Evolutionary conservation across 1,140 invertebrate species (phyloP).

Genomic region (Zaprionus capensis): DNA sequence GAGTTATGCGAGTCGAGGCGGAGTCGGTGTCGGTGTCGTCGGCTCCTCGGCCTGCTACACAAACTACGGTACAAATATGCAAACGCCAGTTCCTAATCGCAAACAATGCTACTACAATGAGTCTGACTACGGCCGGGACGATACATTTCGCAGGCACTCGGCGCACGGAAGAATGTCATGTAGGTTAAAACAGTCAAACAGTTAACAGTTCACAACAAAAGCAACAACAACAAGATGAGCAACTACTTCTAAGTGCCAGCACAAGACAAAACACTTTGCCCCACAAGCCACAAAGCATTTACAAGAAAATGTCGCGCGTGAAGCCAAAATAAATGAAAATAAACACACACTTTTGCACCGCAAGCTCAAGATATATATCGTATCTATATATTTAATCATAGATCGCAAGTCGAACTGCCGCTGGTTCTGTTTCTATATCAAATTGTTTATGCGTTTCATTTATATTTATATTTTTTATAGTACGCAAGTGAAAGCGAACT

Average conservation of each 20-base stretch:
- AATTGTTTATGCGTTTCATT: constrained; percentile 52
- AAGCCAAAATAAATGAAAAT: constrained; percentile 7
- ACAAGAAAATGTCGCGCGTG: constrained; percentile 70
- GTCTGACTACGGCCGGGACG: constrained; percentile 70
- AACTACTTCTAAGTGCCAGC: constrained; percentile 20
- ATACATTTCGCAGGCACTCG: constrained; percentile 81
- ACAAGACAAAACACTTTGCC: constrained; percentile 22
- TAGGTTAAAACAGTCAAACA: constrained; percentile 58
- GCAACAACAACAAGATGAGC: constrained; percentile 1
- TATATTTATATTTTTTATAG: constrained; percentile 63
- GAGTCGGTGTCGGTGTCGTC: constrained; percentile 38
- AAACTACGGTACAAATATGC: constrained; percentile 83
- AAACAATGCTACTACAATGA: constrained; percentile 81
- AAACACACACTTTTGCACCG: constrained; percentile 24
- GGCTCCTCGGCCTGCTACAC: constrained; percentile 72
- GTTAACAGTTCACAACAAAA: constrained; percentile 9
- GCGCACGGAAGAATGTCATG: constrained; percentile 84
- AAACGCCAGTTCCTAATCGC: constrained; percentile 81
- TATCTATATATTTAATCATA: constrained; percentile 24
- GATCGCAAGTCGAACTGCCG: constrained; percentile 47
- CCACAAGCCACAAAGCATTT: constrained; percentile 63
- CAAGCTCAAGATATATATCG: constrained; percentile 38
- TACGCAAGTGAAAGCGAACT: constrained; percentile 71
- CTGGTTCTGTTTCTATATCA: constrained; percentile 48
- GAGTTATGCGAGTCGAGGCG: constrained; percentile 47